Evolutionary conservation across 2,113 vertebrate genomes (phyloP), one percentile per base, ranked within the genome.

Genomic region (Nothobranchius furzeri): DNA sequence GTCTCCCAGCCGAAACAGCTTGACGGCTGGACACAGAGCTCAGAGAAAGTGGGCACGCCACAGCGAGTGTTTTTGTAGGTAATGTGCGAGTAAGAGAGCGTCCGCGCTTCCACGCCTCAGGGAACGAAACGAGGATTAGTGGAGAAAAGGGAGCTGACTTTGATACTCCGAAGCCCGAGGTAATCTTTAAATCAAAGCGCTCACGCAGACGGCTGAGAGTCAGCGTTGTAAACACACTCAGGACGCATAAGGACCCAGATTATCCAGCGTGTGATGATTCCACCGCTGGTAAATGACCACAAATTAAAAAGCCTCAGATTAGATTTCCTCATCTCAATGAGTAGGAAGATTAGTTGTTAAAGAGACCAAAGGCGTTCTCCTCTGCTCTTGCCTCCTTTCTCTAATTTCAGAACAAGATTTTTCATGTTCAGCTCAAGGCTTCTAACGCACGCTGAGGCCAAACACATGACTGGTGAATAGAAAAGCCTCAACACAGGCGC

Each of bases 141-240:
- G 0, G 45, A 60, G 56, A 73, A 78, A 48, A 42, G 63, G 59
- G 77, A 80, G 65, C 86, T 88, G 84, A 82, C 88, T 90, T 86
- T 86, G 76, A 89, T 89, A 81, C 85, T 59, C 76, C 59, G 45
- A 79, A 84, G 73, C 75, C 58, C 59, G 12, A 56, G 60, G 74
- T 85, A 85, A 90, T 91, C 89, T 90, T 87, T 84, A 86, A 90
- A 89, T 89, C 84, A 87, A 84, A 85, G 9, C 81, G 70, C 71
- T 79, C 75, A 76, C 6, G 12, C 45, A 54, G 82, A 76, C 51
- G 73, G 80, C 75, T 65, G 75, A 81, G 55, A 73, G 77, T 67
- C 55, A 8, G 77, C 63, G 55, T 73, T 78, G 80, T 86, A 85
- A 88, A 90, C 84, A 88, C 65, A 64, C 71, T 66, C 70, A 35